Base-by-base conservation (phyloP, 2,797 vertebrate species). In the Pyrocephalus nanus region DNA sequence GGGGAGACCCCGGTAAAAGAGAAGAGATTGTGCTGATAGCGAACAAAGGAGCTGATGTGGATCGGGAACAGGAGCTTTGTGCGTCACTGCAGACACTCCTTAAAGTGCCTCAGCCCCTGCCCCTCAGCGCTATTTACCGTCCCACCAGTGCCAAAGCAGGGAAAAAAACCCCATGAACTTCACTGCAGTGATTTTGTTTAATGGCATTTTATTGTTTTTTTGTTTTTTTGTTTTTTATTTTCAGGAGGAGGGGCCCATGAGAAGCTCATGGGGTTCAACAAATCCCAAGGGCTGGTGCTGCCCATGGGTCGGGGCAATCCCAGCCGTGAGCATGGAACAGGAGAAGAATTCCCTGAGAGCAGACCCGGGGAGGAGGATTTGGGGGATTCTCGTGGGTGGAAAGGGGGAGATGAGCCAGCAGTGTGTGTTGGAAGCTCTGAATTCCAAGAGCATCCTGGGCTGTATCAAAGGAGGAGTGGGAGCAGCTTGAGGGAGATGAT, bases 181-280 rank as follows among this genome's bases (percentile, higher is more conserved):
- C 13, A 1, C 32, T 0, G 8, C 2, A 8, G 0, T 6, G 57
- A 4, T 5, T 62, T 32, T 18, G 57, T 26, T 62, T 6, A 3
- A 3, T 2, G 48, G 11, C 4, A 1, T 13, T 51, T 43, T 9
- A 12, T 26, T 20, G 25, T 38, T 38, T 12, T 10, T 7, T 8
- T 3, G 17, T 10, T 7, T 8, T 3, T 21, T n/a, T n/a, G n/a
- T n/a, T n/a, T n/a, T n/a, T n/a, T n/a, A n/a, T n/a, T n/a, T 36
- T 7, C 32, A 13, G 16, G 3, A 36, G 5, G 22, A 30, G 26
- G 1, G 25, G 9, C 45, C 9, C 65, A 19, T 15, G 8, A 26
- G 27, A 38, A 36, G 2, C 47, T 43, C 55, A 7, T 17, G 21
- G 32, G 60, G 25, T 11, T 34, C 30, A 19, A 23, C 30, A 5